A percentile compares a stretch with the other conserved stretches of the same genome.
These are phyloP conservation scores for Liolophura sinensis DNA, from an alignment of 1,140 invertebrate species.

Conservation along the genomic window DNA sequence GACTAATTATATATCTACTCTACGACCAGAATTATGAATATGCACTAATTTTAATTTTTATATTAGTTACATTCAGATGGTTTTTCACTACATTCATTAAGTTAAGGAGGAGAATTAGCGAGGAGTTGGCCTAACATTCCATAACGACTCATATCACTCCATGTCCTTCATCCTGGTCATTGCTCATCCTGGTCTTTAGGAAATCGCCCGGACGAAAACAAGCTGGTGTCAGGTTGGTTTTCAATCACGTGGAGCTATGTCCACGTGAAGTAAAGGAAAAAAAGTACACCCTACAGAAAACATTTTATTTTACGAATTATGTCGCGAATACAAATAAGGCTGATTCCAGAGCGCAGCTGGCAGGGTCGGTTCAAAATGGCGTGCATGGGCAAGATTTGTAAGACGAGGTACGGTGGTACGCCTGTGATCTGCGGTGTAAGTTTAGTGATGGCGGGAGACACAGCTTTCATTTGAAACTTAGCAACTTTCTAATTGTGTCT, in stretches of 20 bases:
- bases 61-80: too few relatives aligned
- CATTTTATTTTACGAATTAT: too few relatives aligned
- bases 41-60: too few relatives aligned
- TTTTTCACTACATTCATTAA: too few relatives aligned
- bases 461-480: too few relatives aligned
- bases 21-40: too few relatives aligned
- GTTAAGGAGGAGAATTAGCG: neutral
- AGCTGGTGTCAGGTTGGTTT: constrained; percentile 3
- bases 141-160: too few relatives aligned
- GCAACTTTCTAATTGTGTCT: too few relatives aligned
- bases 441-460: too few relatives aligned
- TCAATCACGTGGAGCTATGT: neutral
- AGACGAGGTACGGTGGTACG: neutral
- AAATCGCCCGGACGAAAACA: constrained; percentile 48
- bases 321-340: neutral
- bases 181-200: constrained; percentile 45
- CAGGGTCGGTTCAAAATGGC: neutral
- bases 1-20: too few relatives aligned
- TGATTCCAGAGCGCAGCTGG: neutral
- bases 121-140: too few relatives aligned
- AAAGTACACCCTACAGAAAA: neutral
- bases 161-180: constrained; percentile 29
- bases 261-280: neutral
- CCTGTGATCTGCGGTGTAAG: neutral
- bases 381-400: neutral